Evolutionary conservation across 2,797 vertebrate species (phyloP).

Genomic region (Sarcoramphus papa): DNA sequence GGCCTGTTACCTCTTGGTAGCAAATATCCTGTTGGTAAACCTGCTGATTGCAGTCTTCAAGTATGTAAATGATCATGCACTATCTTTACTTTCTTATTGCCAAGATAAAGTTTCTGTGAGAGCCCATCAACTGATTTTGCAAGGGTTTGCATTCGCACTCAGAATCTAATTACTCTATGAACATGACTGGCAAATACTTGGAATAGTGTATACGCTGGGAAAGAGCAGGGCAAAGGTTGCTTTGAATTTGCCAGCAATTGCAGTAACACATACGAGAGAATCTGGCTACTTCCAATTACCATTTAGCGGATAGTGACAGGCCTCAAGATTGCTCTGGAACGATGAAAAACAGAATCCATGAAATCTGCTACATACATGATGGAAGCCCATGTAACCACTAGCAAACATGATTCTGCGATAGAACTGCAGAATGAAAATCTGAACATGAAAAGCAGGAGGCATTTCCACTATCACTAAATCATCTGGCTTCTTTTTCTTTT

Average conservation of each 20-base stretch:
- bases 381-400: neutral
- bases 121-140: neutral
- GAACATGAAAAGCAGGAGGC: neutral
- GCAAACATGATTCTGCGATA: neutral
- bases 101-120: neutral
- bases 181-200: neutral
- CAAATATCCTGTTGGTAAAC: constrained; percentile 98
- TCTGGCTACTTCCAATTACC: neutral
- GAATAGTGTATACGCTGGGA: neutral
- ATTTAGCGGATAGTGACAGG: neutral
- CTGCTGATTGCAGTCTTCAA: constrained; percentile 98
- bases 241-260: neutral
- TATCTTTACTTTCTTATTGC: neutral
- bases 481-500: neutral
- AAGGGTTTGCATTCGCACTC: neutral
- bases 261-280: neutral
- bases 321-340: neutral
- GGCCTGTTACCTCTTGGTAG: constrained; percentile 97
- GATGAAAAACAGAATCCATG: neutral
- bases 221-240: neutral
- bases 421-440: neutral
- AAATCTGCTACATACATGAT: neutral
- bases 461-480: neutral
- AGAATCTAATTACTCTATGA: neutral
- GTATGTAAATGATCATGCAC: constrained; percentile 65